Evolutionary conservation across 2,113 vertebrate species (phyloP).

Genomic region (Nibea albiflora): DNA sequence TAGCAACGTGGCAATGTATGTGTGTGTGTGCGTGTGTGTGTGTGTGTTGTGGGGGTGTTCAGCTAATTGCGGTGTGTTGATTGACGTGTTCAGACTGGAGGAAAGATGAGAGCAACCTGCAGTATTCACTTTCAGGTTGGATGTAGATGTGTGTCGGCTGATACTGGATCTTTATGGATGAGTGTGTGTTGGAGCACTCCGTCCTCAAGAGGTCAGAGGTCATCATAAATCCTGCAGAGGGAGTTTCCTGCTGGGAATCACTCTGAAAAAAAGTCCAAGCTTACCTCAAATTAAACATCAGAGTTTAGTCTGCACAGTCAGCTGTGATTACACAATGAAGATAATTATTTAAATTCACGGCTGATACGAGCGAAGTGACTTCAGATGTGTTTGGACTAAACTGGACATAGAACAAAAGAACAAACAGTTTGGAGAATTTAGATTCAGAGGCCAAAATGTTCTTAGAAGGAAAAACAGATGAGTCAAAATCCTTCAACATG

Average conservation of each 20-base stretch:
- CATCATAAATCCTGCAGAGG: constrained; percentile 47
- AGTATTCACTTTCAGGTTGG: constrained; percentile 65
- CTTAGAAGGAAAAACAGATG: not conserved
- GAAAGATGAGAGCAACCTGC: constrained; percentile 71
- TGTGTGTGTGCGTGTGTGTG: constrained; percentile 1
- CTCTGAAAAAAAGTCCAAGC: constrained; percentile 9
- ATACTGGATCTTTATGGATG: constrained; percentile 55
- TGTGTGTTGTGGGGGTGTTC: constrained; percentile 10
- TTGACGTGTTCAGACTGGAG: constrained; percentile 65
- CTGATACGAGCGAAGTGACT: not conserved
- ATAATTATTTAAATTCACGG: constrained; percentile 30
- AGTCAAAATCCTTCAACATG: not conserved
- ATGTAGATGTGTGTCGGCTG: constrained; percentile 44
- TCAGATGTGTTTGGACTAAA: constrained; percentile 29
- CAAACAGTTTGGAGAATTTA: constrained; percentile 11
- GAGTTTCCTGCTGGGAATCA: constrained; percentile 18
- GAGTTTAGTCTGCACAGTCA: constrained; percentile 50
- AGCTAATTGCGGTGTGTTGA: constrained; percentile 73
- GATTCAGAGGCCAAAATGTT: constrained; percentile 3
- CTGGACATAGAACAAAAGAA: constrained; percentile 29
- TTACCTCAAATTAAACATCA: not conserved
- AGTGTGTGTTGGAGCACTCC: constrained; percentile 32
- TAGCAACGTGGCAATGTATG: constrained; percentile 8
- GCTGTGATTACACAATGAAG: constrained; percentile 16
- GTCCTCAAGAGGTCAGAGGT: constrained; percentile 45